Evolutionary conservation across 2,113 vertebrate genomes (phyloP), one percentile per base, ranked within the genome.

Genomic region (Arvicanthis niloticus): DNA sequence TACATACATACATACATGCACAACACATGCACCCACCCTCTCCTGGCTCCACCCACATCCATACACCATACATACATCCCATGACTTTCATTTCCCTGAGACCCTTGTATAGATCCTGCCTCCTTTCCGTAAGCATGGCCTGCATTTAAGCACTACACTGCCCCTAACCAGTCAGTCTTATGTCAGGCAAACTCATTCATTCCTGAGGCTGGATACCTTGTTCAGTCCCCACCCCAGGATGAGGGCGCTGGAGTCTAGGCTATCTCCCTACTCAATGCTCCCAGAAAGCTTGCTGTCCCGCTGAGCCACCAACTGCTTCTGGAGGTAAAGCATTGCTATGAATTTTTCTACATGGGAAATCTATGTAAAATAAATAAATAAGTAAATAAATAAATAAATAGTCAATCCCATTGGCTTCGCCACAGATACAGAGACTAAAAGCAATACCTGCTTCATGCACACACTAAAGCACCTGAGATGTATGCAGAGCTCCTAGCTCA

Each of bases 291-390:
- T 7, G 53, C 13, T 72, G 45, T 65, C 56, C 29, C 45, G 15
- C 60, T 42, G 21, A 80, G 70, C 51, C 31, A 34, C 88, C 84
- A 40, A n/a, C 45, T n/a, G 10, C 75, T 77, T 85, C 76, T 73
- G 67, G 45, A 95, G 85, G 67, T 56, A 9, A 85, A 62, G 34
- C 4, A 1, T 60, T 37, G 53, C 65, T 13, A 0, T 68, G 65
- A 70, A 53, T 72, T 65, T 96, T 96, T 96, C 90, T 68, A n/a
- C 75, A 48, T n/a, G 34, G 62, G 94, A 92, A 94, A 26, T 80
- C 68, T n/a, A 37, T 0, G 31, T 19, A 48, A 53, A 15, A 53
- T 40, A 48, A 24, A 70, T 34, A 42, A 21, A 67, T 9, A 42
- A 73, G 91, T 11, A 48, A 19, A 34, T 7, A 70, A 37, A 60